Evolutionary conservation across 2,797 vertebrate genomes (phyloP), one percentile per base, ranked within the genome.

Genomic region (Sciaenops ocellatus): DNA sequence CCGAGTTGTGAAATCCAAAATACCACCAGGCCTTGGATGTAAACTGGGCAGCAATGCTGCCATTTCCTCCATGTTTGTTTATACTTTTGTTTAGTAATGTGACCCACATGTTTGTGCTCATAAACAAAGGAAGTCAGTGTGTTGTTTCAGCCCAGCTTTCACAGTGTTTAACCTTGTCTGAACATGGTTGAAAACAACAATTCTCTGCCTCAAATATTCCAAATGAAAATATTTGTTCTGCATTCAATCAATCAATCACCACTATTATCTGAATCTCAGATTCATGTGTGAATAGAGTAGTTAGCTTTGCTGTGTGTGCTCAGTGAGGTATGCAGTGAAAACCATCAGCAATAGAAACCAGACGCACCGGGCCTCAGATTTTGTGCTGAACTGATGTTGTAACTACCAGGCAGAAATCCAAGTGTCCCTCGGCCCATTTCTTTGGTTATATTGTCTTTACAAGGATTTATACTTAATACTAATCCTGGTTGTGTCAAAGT

Each of bases 281-380:
- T 38, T 42, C 5, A 30, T 55, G 71, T 64, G n/a, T 70, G 62
- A 57, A 42, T 38, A 48, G 18, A 42, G 18, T 41, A 30, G 28
- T 54, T 47, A 9, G 28, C 4, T 69, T 66, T 55, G 55, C 42
- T 74, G 76, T 41, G 70, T 78, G 76, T 82, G 66, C 42, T 76
- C 66, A 52, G 41, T n/a, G 73, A 81, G 68, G 47, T 71, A 73
- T 88, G 77, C 76, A 62, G 47, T 71, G 60, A 77, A 86, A 87
- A 83, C 73, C 73, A 78, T 76, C 51, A 60, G 60, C n/a, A 73
- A 86, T 76, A 74, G 51, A 63, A 90, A 81, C 44, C 84, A 87
- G 88, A 80, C 78, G 15, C 54, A 5, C 18, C 71, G 66, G 34
- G 56, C 65, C 57, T 70, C 63, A 18, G 56, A 46, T 57, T 84